Evolutionary conservation across 2,888 invertebrate species (phyloP).

Genomic region (Papilio protenor): DNA sequence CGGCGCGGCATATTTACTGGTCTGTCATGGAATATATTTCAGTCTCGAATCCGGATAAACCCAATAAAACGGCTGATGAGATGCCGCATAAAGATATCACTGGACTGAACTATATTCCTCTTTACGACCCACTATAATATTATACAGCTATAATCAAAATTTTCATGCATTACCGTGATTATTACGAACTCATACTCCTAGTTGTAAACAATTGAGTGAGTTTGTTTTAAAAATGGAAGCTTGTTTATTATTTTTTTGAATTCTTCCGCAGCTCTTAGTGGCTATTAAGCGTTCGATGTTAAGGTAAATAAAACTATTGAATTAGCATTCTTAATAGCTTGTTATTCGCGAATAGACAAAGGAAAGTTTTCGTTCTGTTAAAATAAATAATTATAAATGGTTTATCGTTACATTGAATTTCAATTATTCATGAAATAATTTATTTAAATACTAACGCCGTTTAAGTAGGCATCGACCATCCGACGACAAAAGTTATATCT

Average conservation of each 20-base stretch:
- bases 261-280: constrained; percentile 23
- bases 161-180: not conserved
- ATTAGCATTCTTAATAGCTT: constrained; percentile 10
- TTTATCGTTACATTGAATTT: not conserved
- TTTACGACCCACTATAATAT: constrained; percentile 62
- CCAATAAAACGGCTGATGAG: constrained; percentile 66
- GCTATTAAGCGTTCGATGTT: constrained; percentile 30
- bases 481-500: too few relatives aligned
- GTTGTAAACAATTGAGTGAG: constrained; percentile 1
- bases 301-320: constrained; percentile 14
- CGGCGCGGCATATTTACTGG: constrained; percentile 61
- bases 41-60: constrained; percentile 43
- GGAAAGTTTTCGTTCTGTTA: not conserved
- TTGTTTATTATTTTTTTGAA: constrained; percentile 18
- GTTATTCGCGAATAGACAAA: not conserved
- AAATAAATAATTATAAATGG: not conserved
- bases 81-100: constrained; percentile 62
- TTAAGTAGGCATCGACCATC: too few relatives aligned
- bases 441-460: not conserved
- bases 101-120: constrained; percentile 58
- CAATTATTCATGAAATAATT: too few relatives aligned
- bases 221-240: not conserved
- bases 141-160: constrained; percentile 38
- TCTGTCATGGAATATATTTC: constrained; percentile 48
- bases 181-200: not conserved